Evolutionary conservation across 2,888 invertebrate species (phyloP).

Genomic region (Sinelater perroti): DNA sequence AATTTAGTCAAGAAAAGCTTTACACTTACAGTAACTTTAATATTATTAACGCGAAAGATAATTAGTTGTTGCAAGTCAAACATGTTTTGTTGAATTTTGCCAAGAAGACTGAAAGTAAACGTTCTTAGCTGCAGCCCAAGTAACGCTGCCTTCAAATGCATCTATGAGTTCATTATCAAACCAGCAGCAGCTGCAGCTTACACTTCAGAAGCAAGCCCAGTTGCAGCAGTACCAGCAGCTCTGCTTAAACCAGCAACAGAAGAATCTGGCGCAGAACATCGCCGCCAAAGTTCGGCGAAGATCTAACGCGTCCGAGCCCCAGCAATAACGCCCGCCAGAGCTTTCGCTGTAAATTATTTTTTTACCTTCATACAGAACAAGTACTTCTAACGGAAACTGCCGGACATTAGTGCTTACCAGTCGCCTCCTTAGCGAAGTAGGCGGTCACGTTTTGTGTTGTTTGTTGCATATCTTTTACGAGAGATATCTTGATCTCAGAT

Average conservation of each 20-base stretch:
- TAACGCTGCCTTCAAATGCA: conserved; percentile 49
- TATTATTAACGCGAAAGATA: conserved; percentile 16
- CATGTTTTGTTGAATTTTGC: conserved; percentile 25
- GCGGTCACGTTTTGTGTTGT: conserved; percentile 7
- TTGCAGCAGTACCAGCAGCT: conserved; percentile 57
- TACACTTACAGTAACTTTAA: background rate
- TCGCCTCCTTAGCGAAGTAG: conserved; percentile 9
- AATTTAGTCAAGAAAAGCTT: background rate
- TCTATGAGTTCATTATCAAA: conserved; percentile 46
- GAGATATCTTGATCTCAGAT: conserved; percentile 52
- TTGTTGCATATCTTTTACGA: conserved; percentile 29
- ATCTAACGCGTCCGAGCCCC: conserved; percentile 57
- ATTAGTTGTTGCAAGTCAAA: no score
- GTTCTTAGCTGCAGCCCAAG: conserved; percentile 52
- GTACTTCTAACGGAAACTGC: conserved; percentile 36
- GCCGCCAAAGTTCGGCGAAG: conserved; percentile 56
- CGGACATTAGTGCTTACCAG: conserved; percentile 27
- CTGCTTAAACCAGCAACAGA: conserved; percentile 54
- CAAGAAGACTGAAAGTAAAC: conserved; percentile 43
- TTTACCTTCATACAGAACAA: conserved; percentile 30
- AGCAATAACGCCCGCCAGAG: conserved; percentile 48
- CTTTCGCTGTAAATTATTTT: conserved; percentile 33
- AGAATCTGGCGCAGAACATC: conserved; percentile 47
- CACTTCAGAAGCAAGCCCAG: conserved; percentile 55
- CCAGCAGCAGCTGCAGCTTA: conserved; percentile 49